Conservation (phyloP, 2,113 vertebrate genomes). For the Apodemus sylvaticus region DNA sequence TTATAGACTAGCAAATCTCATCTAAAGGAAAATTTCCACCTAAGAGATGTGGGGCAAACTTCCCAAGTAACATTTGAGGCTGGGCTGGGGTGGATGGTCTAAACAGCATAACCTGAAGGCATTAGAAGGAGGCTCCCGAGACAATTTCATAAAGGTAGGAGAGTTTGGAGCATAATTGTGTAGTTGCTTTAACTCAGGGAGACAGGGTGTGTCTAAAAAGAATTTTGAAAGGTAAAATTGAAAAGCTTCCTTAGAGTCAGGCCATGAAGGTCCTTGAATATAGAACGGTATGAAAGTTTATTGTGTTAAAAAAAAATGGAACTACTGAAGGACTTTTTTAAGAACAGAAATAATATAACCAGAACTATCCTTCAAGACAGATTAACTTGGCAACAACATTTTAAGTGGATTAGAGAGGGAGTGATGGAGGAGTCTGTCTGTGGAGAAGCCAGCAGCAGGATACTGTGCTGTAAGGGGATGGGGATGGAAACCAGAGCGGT, state of each 20-base stretch:
- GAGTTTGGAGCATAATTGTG: background rate
- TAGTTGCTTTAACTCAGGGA: background rate
- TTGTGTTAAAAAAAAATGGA: constrained; percentile 3
- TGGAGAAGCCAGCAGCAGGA: background rate
- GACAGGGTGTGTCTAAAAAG: background rate
- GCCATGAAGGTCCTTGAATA: background rate
- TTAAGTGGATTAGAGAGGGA: background rate
- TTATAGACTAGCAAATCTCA: constrained; percentile 17
- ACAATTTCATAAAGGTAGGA: background rate
- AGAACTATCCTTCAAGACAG: constrained; percentile 4
- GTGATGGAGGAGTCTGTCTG: background rate
- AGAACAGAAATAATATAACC: constrained; percentile 19
- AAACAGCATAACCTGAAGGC: background rate
- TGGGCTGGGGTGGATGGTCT: background rate
- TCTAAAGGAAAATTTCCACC: background rate
- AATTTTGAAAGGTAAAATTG: constrained; percentile 10
- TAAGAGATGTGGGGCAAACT: background rate
- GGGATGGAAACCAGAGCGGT: background rate
- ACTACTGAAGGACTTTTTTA: background rate
- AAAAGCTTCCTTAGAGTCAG: background rate
- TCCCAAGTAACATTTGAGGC: background rate
- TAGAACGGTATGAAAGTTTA: background rate
- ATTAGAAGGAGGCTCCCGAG: background rate
- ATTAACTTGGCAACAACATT: background rate
- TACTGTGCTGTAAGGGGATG: background rate